phyloP scores from a whole-genome alignment of 2,113 vertebrate genomes.

The Crotalus tigris region DNA sequence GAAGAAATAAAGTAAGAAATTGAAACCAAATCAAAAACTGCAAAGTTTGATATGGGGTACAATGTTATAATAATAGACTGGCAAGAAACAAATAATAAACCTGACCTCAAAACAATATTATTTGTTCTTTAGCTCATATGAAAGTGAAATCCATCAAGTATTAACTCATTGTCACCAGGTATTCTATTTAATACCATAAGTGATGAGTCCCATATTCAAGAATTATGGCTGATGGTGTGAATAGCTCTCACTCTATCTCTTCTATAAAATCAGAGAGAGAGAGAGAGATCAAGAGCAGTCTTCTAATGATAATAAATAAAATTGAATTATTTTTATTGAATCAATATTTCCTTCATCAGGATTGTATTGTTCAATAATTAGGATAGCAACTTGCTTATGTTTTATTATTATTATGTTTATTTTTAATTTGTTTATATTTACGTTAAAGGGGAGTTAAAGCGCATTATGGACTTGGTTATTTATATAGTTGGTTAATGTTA shows the following conservation, averaged over 20 bases:
- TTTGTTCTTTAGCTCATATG: slow-evolving; percentile 34
- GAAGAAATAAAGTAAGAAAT: background rate
- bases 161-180: slow-evolving; percentile 43
- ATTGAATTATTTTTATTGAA: slow-evolving; percentile 71
- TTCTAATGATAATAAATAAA: slow-evolving; percentile 79
- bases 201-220: slow-evolving; percentile 65
- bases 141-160: slow-evolving; percentile 41
- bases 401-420: too few species aligned
- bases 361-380: too few species aligned
- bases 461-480: too few species aligned
- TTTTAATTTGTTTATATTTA: too few species aligned
- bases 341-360: slow-evolving; percentile 68
- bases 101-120: background rate
- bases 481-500: too few species aligned
- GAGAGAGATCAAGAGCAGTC: slow-evolving; percentile 55
- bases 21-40: background rate
- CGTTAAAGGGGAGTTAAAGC: too few species aligned
- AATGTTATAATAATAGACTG: background rate
- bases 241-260: slow-evolving; percentile 64
- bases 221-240: slow-evolving; percentile 69
- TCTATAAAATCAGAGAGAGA: slow-evolving; percentile 70
- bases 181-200: slow-evolving; percentile 60
- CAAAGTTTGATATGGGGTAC: background rate
- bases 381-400: too few species aligned
- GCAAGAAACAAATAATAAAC: background rate